phyloP scores from a whole-genome alignment of 2,888 invertebrate genomes.

The Resseliella maxima region DNA sequence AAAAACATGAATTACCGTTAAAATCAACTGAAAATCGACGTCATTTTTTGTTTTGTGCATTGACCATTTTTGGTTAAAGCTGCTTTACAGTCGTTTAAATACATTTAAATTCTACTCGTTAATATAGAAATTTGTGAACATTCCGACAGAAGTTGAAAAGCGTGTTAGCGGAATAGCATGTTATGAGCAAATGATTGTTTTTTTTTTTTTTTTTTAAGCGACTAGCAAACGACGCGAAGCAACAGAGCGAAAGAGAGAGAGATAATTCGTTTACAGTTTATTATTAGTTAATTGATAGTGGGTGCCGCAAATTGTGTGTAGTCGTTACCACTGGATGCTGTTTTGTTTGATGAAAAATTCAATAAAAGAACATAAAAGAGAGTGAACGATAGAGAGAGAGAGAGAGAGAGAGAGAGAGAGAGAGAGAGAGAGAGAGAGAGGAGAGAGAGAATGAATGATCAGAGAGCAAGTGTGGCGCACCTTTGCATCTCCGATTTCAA shows the following conservation, averaged over 20 bases:
- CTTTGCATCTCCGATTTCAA: background rate
- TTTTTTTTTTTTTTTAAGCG: no score
- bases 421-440: background rate
- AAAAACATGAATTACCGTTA: background rate
- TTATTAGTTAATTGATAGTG: slow-evolving; percentile 37
- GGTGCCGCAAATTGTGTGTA: slow-evolving; percentile 23
- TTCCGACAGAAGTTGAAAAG: no score
- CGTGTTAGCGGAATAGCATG: no score
- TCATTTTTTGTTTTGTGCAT: background rate
- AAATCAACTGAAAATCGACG: background rate
- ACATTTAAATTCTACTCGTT: background rate
- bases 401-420: background rate
- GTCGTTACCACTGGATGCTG: background rate
- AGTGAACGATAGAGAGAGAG: no score
- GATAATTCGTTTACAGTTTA: background rate
- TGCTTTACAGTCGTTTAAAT: background rate
- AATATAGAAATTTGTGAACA: background rate
- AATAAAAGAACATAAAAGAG: background rate
- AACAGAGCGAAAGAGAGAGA: background rate
- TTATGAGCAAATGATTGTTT: background rate
- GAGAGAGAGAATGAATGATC: background rate
- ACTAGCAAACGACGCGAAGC: no score
- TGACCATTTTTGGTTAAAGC: slow-evolving; percentile 43
- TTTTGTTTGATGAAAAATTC: background rate
- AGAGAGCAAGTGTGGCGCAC: background rate